Conservation (phyloP, 64 coral and sea anemone genomes). For the Cladopsammia gracilis region DNA sequence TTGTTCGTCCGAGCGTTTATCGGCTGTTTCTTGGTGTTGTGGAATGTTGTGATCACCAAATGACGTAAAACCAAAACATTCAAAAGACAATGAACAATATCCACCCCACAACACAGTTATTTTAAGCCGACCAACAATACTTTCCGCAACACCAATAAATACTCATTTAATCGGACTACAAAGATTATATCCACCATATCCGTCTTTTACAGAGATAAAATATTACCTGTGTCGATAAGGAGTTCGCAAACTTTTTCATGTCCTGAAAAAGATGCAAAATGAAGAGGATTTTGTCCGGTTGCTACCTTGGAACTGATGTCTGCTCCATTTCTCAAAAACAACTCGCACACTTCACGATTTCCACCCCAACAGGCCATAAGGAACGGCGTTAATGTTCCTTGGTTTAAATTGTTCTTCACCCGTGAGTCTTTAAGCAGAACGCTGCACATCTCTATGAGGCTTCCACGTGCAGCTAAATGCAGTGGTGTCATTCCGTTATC, state of each 20-base stretch:
- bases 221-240: conserved; percentile 9
- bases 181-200: too few species aligned
- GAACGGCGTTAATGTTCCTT: background rate
- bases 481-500: conserved; percentile 13
- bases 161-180: too few species aligned
- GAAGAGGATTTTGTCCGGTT: background rate
- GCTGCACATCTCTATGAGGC: conserved; percentile 16
- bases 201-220: background rate
- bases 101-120: too few species aligned
- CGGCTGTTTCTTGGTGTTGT: too few species aligned
- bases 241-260: background rate
- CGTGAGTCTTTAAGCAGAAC: conserved; percentile 29
- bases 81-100: too few species aligned
- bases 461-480: conserved; percentile 45
- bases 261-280: background rate
- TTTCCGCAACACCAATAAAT: too few species aligned
- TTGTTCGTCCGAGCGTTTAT: too few species aligned
- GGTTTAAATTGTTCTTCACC: background rate
- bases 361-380: background rate
- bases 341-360: conserved; percentile 17
- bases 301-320: background rate
- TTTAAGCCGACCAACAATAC: too few species aligned
- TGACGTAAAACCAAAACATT: too few species aligned
- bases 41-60: too few species aligned
- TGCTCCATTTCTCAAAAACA: background rate